phyloP scores from a whole-genome alignment of 2,888 invertebrate genomes.

The Drosophila antonietae region DNA sequence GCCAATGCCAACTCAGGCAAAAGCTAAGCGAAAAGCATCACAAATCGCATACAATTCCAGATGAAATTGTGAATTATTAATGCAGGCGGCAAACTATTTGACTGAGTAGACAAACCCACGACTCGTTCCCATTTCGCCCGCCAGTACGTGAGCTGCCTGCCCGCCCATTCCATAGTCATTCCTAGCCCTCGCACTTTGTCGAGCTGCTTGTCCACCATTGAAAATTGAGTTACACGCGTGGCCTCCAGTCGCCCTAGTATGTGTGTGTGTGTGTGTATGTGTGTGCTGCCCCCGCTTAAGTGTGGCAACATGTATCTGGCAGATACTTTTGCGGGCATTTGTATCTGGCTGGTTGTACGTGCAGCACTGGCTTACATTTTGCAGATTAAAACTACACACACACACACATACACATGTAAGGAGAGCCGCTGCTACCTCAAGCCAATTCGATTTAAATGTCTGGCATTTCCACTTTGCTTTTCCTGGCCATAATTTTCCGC shows the following conservation, averaged over 20 bases:
- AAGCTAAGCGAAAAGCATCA: constrained; percentile 79
- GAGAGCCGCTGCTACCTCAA: constrained; percentile 50
- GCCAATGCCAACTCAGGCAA: constrained; percentile 18
- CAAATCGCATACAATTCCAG: constrained; percentile 83
- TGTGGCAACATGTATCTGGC: constrained; percentile 59
- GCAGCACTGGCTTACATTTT: constrained; percentile 70
- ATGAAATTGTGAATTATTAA: constrained; percentile 84
- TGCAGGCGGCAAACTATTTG: constrained; percentile 80
- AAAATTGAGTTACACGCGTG: constrained; percentile 81
- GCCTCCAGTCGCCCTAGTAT: constrained; percentile 36
- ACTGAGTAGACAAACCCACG: constrained; percentile 79
- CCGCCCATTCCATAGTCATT: neutral
- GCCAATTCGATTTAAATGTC: constrained; percentile 82
- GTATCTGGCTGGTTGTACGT: constrained; percentile 66
- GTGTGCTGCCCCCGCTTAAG: constrained; percentile 56
- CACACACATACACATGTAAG: constrained; percentile 10
- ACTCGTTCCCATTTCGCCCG: constrained; percentile 22
- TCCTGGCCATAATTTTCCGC: constrained; percentile 72
- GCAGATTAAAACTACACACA: constrained; percentile 68
- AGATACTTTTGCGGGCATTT: constrained; percentile 71
- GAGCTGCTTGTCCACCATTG: constrained; percentile 69
- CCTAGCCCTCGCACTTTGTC: constrained; percentile 5
- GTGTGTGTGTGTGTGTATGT: constrained; percentile 33
- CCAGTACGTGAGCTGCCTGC: constrained; percentile 47
- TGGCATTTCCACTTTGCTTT: constrained; percentile 74